Base-by-base conservation (phyloP, 2,888 invertebrate genomes). In the Podotricha telesiphe region DNA sequence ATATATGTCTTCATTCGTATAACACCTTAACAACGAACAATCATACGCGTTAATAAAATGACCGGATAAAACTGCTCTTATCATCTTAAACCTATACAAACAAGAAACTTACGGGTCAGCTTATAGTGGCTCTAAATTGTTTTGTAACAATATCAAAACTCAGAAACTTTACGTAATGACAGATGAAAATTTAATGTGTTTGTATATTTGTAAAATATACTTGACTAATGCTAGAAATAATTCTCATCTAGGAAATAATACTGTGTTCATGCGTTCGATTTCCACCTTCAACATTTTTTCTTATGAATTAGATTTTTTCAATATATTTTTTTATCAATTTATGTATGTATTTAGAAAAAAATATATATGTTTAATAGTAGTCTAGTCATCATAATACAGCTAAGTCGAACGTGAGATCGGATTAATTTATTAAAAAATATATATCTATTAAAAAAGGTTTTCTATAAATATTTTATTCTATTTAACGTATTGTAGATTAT, bases 11-110 rank as follows among this genome's bases (percentile, higher is more conserved):
- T 10, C n/a, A 19, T 3, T 50, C 4, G 19, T 63, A 17, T 20
- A 40, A 40, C 37, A 20, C 40, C 6, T 20, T 10, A 37, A 50
- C 17, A 34, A 34, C 22, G 42, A 40, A 17, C 19, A 19, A 19
- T 34, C 53, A 56, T 63, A 63, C 53, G 65, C 45, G 66, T 53
- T 64, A 58, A 69, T 69, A 63, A 71, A 71, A 71, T 67, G 59
- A 65, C 48, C 42, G 51, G 53, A 69, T 67, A 58, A 58, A 63
- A 66, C 66, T 66, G 34, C 20, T 65, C 59, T 62, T 65, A 59
- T 61, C 65, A 59, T 58, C 51, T 40, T 19, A 56, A 64, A 53
- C 71, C 71, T 71, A 66, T 71, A 53, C 55, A 69, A 71, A 71
- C 66, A 70, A 50, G 47, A 42, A 59, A 55, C 50, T 62, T 19